phyloP scores from a whole-genome alignment of 1,140 invertebrate genomes.

The Panagrolaimus sp. region DNA sequence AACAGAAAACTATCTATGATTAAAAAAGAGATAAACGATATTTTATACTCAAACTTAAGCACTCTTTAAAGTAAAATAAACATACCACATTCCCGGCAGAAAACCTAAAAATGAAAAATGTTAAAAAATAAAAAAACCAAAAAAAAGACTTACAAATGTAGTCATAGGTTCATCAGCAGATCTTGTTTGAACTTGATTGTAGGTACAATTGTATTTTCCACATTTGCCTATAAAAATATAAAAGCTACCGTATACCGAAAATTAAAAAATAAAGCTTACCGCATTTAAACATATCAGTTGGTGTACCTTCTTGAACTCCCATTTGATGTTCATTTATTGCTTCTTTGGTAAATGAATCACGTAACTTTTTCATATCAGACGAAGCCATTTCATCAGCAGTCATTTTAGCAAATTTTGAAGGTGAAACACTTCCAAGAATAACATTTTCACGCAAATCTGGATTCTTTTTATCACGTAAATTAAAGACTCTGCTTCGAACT shows the following conservation, averaged over 20 bases:
- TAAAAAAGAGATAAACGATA: no score
- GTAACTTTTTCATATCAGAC: slow-evolving; percentile 87
- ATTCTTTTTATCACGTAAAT: slow-evolving; percentile 91
- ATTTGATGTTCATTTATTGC: slow-evolving; percentile 96
- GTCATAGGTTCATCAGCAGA: slow-evolving; percentile 99
- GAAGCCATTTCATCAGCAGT: slow-evolving; percentile 98
- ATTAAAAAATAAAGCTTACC: slow-evolving; percentile 71
- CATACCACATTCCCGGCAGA: slow-evolving; percentile 86
- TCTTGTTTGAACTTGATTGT: slow-evolving; percentile 79
- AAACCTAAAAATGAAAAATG: slow-evolving; percentile 28
- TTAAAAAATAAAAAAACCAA: no score
- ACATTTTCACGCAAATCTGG: slow-evolving; percentile 87
- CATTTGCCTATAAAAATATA: no score
- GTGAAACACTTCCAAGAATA: slow-evolving; percentile 76
- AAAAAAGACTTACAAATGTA: slow-evolving; percentile 72
- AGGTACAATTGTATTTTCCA: slow-evolving; percentile 27
- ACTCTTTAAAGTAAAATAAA: no score
- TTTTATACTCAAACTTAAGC: no score
- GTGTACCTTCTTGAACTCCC: slow-evolving; percentile 67
- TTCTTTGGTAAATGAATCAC: slow-evolving; percentile 93
- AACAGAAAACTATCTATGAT: no score
- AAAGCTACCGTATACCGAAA: no score
- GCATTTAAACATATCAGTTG: slow-evolving; percentile 65
- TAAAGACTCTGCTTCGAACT: slow-evolving; percentile 84
- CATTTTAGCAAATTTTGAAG: slow-evolving; percentile 82